Base-by-base conservation (phyloP, 2,797 vertebrate species). In the Bradypodion ventrale region DNA sequence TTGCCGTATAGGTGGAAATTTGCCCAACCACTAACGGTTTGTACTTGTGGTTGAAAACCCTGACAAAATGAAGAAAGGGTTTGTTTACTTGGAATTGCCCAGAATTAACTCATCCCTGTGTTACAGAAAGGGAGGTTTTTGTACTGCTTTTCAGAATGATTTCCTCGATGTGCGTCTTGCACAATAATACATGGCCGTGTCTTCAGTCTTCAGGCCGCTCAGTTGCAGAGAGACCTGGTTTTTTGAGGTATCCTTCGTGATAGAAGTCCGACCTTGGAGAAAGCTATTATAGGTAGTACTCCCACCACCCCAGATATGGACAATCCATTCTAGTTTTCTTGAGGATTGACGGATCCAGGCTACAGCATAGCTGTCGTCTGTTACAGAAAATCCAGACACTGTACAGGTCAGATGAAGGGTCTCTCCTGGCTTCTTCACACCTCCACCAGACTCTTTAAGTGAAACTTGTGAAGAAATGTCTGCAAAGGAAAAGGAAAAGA, bases 101-200 rank as follows among this genome's bases (percentile, higher is more conserved):
- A 68, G 5, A 23, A 68, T 37, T 4, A 10, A 56, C 52, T 56
- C 52, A 46, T 5, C 42, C 68, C 13, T 40, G 23, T 42, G 27
- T 42, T 70, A 2, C 7, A 72, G 69, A 40, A 72, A 73, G 42
- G 21, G 5, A 4, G 10, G 32, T 74, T 81, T 74, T 2, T 78
- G 35, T 44, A 16, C 12, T 12, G n/a, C n/a, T 29, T 13, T 7
- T 16, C 1, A 6, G 4, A 25, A 40, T 1, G 21, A 7, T 80
- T 80, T 23, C 13, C 1, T 46, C 62, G 60, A 1, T 75, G 70
- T 75, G 70, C 0, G 0, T 29, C 40, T 35, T 8, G 46, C n/a
- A 88, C 88, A 90, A 15, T 76, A 85, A 88, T 87, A 88, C 32
- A 59, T 37, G 2, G 86, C 78, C 0, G 32, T 85, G 35, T 90